phyloP scores from a whole-genome alignment of 2,888 invertebrate genomes.

The Agonopterix subpropinquella region DNA sequence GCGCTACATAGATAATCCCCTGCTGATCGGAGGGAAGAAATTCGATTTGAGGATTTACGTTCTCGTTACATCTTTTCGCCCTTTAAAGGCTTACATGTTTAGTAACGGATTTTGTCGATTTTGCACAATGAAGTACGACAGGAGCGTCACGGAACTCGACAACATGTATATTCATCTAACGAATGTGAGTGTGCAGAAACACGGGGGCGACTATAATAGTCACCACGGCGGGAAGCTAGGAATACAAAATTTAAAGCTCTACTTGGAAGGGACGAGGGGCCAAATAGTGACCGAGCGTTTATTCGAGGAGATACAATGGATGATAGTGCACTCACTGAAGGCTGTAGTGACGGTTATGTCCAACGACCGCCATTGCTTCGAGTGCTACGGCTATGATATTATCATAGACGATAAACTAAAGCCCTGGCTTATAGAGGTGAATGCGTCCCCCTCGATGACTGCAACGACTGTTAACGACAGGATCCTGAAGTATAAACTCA shows the following conservation, averaged over 20 bases:
- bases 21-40: slow-evolving; percentile 95
- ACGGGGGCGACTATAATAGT: slow-evolving; percentile 92
- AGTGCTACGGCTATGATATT: slow-evolving; percentile 96
- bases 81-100: slow-evolving; percentile 93
- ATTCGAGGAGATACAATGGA: slow-evolving; percentile 91
- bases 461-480: slow-evolving; percentile 95
- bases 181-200: slow-evolving; percentile 97
- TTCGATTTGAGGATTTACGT: slow-evolving; percentile 95
- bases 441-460: slow-evolving; percentile 94
- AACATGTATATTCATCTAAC: slow-evolving; percentile 97
- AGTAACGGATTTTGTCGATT: slow-evolving; percentile 95
- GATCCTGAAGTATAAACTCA: slow-evolving; percentile 92
- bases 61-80: slow-evolving; percentile 93
- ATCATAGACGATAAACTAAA: slow-evolving; percentile 95
- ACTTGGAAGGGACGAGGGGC: slow-evolving; percentile 92
- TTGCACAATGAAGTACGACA: slow-evolving; percentile 95
- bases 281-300: slow-evolving; percentile 89
- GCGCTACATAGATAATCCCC: slow-evolving; percentile 94
- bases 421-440: slow-evolving; percentile 95
- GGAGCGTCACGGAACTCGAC: slow-evolving; percentile 88
- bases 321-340: slow-evolving; percentile 93
- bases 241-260: slow-evolving; percentile 90
- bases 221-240: slow-evolving; percentile 96
- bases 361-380: slow-evolving; percentile 92
- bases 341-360: slow-evolving; percentile 93